These are phyloP conservation scores for Oriolus oriolus DNA, from an alignment of 2,113 vertebrate genomes.

Conservation along the genomic window DNA sequence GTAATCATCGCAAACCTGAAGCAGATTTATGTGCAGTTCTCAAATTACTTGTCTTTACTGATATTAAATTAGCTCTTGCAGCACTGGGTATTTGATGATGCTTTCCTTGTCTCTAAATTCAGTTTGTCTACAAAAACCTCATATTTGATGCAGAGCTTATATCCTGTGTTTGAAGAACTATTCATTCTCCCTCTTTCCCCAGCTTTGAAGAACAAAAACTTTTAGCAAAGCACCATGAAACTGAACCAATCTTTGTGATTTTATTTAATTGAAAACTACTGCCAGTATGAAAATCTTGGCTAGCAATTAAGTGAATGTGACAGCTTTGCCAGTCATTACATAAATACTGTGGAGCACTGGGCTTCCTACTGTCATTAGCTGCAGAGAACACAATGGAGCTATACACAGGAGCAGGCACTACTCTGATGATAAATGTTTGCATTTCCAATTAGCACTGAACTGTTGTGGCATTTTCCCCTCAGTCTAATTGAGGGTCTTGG, in stretches of 20 bases:
- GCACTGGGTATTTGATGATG: background rate
- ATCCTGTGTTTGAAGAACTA: background rate
- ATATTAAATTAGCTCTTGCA: background rate
- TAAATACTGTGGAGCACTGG: background rate
- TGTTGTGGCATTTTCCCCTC: background rate
- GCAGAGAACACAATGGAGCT: background rate
- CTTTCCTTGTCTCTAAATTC: background rate
- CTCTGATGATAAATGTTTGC: constrained; percentile 30
- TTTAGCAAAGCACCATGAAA: background rate
- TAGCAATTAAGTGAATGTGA: constrained; percentile 26
- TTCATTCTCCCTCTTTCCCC: background rate
- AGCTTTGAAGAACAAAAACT: background rate
- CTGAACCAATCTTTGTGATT: background rate
- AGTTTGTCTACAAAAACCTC: background rate
- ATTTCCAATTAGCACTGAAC: constrained; percentile 47
- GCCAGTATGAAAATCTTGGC: background rate
- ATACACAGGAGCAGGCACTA: background rate
- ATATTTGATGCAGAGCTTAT: background rate
- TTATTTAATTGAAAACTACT: background rate
- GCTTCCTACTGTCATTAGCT: constrained; percentile 23
- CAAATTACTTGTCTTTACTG: background rate
- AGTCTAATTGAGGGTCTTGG: background rate
- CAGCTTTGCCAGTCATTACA: constrained; percentile 22
- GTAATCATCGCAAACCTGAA: background rate
- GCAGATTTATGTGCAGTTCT: background rate